These are phyloP conservation scores for Megamerina dolium DNA, from an alignment of 2,888 invertebrate genomes.

Conservation along the genomic window DNA sequence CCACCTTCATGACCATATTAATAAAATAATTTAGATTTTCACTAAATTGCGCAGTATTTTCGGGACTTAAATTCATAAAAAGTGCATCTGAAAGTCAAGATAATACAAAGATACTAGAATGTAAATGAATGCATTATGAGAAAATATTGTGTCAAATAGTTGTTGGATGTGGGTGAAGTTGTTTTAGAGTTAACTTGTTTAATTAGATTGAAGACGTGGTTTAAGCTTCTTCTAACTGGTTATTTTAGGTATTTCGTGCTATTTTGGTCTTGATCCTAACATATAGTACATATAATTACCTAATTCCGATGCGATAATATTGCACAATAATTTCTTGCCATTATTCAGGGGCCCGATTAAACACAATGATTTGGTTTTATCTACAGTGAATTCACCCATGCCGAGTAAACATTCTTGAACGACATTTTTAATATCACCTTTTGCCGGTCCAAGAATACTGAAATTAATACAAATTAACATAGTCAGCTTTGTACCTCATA, in stretches of 20 bases:
- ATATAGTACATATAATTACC: too few species aligned
- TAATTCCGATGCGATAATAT: constrained; percentile 65
- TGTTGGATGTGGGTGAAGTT: too few species aligned
- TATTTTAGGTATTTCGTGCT: too few species aligned
- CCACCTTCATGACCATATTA: constrained; percentile 59
- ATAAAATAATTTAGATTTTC: constrained; percentile 58
- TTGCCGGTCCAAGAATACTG: constrained; percentile 44
- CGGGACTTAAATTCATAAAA: constrained; percentile 61
- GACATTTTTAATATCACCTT: constrained; percentile 55
- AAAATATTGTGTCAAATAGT: too few species aligned
- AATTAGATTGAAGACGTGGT: too few species aligned
- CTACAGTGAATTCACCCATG: constrained; percentile 43
- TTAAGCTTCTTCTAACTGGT: too few species aligned
- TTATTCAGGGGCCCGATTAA: constrained; percentile 61
- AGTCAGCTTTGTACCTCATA: too few species aligned
- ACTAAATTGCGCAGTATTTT: constrained; percentile 56
- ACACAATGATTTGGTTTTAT: constrained; percentile 56
- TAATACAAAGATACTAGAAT: too few species aligned
- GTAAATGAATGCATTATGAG: too few species aligned
- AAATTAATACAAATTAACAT: constrained; percentile 4
- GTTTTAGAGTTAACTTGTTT: too few species aligned
- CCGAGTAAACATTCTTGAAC: constrained; percentile 51
- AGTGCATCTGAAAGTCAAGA: constrained; percentile 50
- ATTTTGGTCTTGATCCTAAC: too few species aligned
- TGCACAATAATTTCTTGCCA: constrained; percentile 64